These are phyloP conservation scores for Mormoops blainvillei DNA, from an alignment of 2,113 vertebrate genomes.

Conservation along the genomic window DNA sequence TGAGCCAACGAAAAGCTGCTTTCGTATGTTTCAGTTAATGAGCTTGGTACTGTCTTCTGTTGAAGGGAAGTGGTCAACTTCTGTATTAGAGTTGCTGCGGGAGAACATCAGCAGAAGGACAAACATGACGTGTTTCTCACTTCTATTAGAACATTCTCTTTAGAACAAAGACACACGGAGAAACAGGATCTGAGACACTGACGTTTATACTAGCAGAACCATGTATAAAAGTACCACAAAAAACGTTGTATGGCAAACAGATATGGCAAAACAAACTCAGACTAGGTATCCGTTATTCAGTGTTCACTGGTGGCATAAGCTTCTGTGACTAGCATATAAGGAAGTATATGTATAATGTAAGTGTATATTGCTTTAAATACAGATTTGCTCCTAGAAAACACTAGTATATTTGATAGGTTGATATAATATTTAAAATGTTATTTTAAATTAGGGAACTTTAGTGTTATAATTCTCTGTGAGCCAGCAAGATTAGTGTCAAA, in stretches of 20 bases:
- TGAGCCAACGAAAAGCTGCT: neutral
- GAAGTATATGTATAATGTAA: neutral
- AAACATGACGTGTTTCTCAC: neutral
- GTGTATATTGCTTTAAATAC: neutral
- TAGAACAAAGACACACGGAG: neutral
- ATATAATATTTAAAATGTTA: neutral
- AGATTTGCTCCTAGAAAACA: neutral
- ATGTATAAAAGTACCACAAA: neutral
- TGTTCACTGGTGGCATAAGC: neutral
- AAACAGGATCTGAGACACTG: neutral
- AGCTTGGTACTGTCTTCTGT: neutral
- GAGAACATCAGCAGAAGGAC: neutral
- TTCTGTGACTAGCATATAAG: neutral
- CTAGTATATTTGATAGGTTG: neutral
- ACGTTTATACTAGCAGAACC: neutral
- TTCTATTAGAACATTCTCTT: neutral
- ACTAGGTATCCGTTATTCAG: neutral
- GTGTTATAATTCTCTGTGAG: neutral
- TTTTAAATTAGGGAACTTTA: neutral
- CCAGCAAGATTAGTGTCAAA: neutral
- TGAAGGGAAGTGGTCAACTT: neutral
- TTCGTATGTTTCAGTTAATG: neutral
- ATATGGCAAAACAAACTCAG: neutral
- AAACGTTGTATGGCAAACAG: neutral
- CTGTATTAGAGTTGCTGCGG: neutral